phyloP scores from a whole-genome alignment of 2,113 vertebrate genomes.

The Pelodiscus sinensis region DNA sequence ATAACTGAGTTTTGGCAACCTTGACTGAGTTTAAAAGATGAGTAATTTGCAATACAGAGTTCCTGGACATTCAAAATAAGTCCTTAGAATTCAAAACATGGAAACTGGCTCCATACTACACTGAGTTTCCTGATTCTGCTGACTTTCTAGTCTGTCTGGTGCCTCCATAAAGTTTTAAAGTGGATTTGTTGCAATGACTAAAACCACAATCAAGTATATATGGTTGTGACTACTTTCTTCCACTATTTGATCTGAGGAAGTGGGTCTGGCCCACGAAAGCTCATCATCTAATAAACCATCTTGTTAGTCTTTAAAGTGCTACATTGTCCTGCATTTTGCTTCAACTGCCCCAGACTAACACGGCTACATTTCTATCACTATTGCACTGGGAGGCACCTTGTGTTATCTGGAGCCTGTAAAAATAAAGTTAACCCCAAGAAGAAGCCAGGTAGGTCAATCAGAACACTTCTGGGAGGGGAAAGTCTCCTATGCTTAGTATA shows the following conservation, averaged over 20 bases:
- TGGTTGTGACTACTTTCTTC: too few relatives aligned
- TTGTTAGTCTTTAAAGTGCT: too few relatives aligned
- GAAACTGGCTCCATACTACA: background rate
- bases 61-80: background rate
- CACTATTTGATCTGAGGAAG: too few relatives aligned
- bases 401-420: constrained; percentile 30
- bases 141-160: too few relatives aligned
- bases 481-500: background rate
- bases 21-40: background rate
- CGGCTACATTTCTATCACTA: too few relatives aligned
- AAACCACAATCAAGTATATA: background rate
- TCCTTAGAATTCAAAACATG: background rate
- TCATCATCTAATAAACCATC: too few relatives aligned
- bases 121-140: background rate
- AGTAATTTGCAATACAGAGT: background rate
- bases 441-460: constrained; percentile 32
- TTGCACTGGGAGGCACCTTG: background rate
- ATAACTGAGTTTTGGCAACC: background rate
- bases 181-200: constrained; percentile 10
- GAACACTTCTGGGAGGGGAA: background rate
- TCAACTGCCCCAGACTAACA: too few relatives aligned
- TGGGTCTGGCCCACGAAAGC: too few relatives aligned
- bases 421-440: background rate
- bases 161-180: too few relatives aligned
- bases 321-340: too few relatives aligned